These are phyloP conservation scores for Notiomystis cincta DNA, from an alignment of 2,113 vertebrate genomes.

Conservation along the genomic window DNA sequence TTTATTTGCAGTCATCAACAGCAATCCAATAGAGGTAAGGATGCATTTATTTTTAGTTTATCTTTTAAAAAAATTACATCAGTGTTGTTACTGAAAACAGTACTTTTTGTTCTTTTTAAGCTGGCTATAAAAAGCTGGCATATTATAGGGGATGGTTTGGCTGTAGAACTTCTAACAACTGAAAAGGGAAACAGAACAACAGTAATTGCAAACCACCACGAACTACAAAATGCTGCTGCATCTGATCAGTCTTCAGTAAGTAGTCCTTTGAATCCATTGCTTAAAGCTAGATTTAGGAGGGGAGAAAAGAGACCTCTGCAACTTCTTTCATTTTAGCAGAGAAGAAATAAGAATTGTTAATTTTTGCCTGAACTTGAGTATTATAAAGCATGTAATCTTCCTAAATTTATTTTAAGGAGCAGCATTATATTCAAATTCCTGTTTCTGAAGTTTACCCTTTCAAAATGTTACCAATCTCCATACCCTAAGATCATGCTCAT, in stretches of 20 bases:
- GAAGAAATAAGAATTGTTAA: neutral
- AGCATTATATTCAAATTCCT: neutral
- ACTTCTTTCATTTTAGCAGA: neutral
- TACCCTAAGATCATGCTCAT: neutral
- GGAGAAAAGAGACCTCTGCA: neutral
- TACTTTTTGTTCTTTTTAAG: constrained; percentile 74
- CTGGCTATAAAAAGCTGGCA: constrained; percentile 94
- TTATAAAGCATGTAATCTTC: neutral
- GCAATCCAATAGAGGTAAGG: constrained; percentile 95
- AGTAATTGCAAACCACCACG: constrained; percentile 76
- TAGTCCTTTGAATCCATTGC: constrained; percentile 5
- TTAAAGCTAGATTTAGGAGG: neutral
- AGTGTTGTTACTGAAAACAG: constrained; percentile 5
- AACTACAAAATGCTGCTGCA: constrained; percentile 82
- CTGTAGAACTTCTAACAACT: constrained; percentile 87
- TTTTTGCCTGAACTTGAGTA: neutral
- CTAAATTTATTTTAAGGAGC: neutral
- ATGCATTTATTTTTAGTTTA: neutral
- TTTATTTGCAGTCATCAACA: constrained; percentile 91
- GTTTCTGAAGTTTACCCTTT: neutral
- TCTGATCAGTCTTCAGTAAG: constrained; percentile 87
- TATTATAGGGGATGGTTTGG: constrained; percentile 92
- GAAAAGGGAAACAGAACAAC: constrained; percentile 88
- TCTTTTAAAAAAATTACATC: neutral
- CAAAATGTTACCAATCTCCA: neutral